These are phyloP conservation scores for Anneissia japonica DNA, from an alignment of 35 echinoderm and acorn worm species.

Conservation along the genomic window DNA sequence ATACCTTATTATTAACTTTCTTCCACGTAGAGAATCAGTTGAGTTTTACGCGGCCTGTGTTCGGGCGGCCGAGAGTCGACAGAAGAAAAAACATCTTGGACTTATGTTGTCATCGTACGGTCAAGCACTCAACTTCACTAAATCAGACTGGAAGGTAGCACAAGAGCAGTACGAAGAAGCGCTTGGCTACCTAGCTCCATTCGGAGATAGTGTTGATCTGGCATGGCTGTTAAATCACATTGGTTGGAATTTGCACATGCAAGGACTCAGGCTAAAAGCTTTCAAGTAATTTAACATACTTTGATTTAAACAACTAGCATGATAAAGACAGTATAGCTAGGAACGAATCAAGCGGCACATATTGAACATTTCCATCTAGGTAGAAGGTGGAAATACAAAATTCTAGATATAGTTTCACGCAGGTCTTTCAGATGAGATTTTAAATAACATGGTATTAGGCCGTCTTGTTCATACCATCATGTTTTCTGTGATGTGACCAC, in stretches of 20 bases:
- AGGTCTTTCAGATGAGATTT: too few relatives aligned
- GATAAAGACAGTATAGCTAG: too few relatives aligned
- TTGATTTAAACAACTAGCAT: too few relatives aligned
- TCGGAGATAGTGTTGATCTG: slow-evolving; percentile 16
- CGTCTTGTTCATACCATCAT: too few relatives aligned
- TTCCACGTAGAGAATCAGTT: slow-evolving; percentile 18
- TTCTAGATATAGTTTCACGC: too few relatives aligned
- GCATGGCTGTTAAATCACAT: slow-evolving; percentile 31
- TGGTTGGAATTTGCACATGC: slow-evolving; percentile 8
- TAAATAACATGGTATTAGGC: too few relatives aligned
- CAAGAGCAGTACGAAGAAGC: neutral
- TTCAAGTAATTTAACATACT: slow-evolving; percentile 2
- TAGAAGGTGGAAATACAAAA: too few relatives aligned
- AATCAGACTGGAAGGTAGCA: neutral
- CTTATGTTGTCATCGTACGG: slow-evolving; percentile 19
- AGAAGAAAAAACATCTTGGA: neutral
- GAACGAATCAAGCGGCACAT: too few relatives aligned
- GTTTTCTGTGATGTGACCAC: too few relatives aligned
- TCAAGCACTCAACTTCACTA: slow-evolving; percentile 8
- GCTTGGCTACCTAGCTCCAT: neutral
- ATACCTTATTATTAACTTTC: slow-evolving; percentile 24
- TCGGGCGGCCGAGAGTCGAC: neutral
- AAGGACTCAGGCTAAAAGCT: neutral
- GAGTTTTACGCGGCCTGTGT: slow-evolving; percentile 18
- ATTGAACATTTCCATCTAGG: too few relatives aligned